Base-by-base conservation (phyloP, 1,140 invertebrate species). In the Temnothorax curvispinosus region DNA sequence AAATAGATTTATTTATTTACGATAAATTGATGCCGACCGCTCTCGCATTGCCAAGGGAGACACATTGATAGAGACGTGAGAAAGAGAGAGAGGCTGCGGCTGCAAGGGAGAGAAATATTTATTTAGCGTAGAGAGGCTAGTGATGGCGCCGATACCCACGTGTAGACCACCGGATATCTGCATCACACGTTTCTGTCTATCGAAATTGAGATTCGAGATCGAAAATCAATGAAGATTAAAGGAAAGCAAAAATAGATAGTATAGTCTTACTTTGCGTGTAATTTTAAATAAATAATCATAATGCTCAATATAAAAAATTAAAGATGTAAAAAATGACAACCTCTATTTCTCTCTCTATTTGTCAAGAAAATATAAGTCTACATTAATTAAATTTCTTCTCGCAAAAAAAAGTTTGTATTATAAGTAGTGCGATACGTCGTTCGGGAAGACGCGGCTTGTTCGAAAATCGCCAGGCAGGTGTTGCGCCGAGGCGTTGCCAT, bases 1-100 rank as follows among this genome's bases (percentile, higher is more conserved):
- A 94, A 94, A 94, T 93, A 94, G 93, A 94, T 94, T 94, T 93
- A 94, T 94, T 94, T 94, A 94, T 94, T 94, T 94, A 94, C 92
- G 93, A 93, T 94, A 93, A 94, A 94, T 94, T 94, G 92, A 94
- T 93, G 94, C 90, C 88, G 91, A 91, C 89, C 87, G 76, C 89
- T 81, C 85, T 69, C 52, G 60, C 52, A 52, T 81, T 52, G 75
- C 47, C 52, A 65, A 72, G 60, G 65, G 74, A 81, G 35, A 54
- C 44, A 44, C 62, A 69, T 21, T 21, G 54, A 60, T n/a, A 56
- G 84, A 67, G 62, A 86, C 38, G 65, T 67, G 69, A 58, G 69
- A 47, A 41, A 44, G 72, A 65, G 56, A 65, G 56, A 18, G 11
- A 38, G 52, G n/a, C 18, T 56, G 27, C 50, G 38, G 35, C 47